Base-by-base conservation (phyloP, 2,888 invertebrate genomes). In the Brassicogethes aeneus region DNA sequence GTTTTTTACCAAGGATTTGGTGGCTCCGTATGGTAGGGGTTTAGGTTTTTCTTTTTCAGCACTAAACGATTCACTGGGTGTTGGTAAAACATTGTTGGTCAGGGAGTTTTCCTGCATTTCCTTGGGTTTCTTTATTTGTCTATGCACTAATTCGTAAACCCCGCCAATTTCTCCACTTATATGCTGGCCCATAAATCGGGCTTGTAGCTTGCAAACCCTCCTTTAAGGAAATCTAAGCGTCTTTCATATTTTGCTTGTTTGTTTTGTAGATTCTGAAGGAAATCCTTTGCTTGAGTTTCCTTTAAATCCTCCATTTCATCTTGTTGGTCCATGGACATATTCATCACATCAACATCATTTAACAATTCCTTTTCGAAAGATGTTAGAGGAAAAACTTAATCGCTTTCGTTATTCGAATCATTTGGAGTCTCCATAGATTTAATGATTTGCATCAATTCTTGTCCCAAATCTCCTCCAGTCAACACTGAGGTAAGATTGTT, bases 91-190 rank as follows among this genome's bases (percentile, higher is more conserved):
- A 42, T 40, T 40, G 37, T 35, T 39, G 37, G 3, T 12, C 13
- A 10, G 16, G 16, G 44, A 15, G 10, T 34, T 29, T 10, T 46
- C 42, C 15, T 41, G 37, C 5, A 46, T 10, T 15, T 62, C 59
- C 47, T 61, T 61, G 16, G 59, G 42, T 34, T 56, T 56, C 42
- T 63, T 60, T 15, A 67, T 42, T n/a, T 57, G 55, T 41, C 82
- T 72, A 45, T 85, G 82, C 16, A 84, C 83, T 57, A 81, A 76
- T 47, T 85, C 83, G 50, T 86, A 79, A 40, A 89, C 79, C 3
- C 85, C 85, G 15, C 79, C 76, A 8, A 85, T 77, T 65, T 93
- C 90, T 51, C 85, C 82, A 38, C 85, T 81, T 16, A 82, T 73
- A 63, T 90, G 87, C 46, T 80, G 80, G 3, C 88, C 86, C 61